Percentiles rank a stretch among this genome's conserved stretches.
These are phyloP conservation scores for Martes martes DNA, from an alignment of 2,113 vertebrate species.

Conservation along the genomic window DNA sequence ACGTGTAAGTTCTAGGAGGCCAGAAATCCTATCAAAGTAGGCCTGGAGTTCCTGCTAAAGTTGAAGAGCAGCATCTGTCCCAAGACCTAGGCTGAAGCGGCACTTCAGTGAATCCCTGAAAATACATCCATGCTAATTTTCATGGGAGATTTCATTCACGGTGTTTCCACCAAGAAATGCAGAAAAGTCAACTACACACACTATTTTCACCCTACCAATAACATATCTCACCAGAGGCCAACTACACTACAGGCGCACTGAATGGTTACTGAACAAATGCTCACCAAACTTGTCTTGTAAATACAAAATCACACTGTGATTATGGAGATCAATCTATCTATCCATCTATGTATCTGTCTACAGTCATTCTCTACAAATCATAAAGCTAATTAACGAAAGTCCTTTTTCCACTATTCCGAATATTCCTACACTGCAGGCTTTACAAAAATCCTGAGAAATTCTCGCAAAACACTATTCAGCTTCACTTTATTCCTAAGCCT, in stretches of 20 bases:
- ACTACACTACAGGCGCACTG: too few species aligned
- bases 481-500: neutral
- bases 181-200: neutral
- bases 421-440: neutral
- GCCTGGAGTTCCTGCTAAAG: neutral
- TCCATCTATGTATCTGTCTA: too few species aligned
- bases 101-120: neutral
- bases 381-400: neutral
- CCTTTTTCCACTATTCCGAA: neutral
- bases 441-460: neutral
- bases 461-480: neutral
- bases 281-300: accelerated
- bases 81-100: neutral
- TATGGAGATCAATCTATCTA: too few species aligned
- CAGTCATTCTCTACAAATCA: neutral
- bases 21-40: neutral
- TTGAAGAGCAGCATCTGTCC: neutral
- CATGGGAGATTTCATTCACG: neutral
- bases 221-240: neutral
- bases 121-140: accelerated
- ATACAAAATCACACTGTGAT: neutral
- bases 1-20: neutral
- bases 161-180: neutral
- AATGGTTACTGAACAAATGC: neutral
- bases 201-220: neutral